phyloP scores from a whole-genome alignment of 2,888 invertebrate species.

The Oasisia sp. region DNA sequence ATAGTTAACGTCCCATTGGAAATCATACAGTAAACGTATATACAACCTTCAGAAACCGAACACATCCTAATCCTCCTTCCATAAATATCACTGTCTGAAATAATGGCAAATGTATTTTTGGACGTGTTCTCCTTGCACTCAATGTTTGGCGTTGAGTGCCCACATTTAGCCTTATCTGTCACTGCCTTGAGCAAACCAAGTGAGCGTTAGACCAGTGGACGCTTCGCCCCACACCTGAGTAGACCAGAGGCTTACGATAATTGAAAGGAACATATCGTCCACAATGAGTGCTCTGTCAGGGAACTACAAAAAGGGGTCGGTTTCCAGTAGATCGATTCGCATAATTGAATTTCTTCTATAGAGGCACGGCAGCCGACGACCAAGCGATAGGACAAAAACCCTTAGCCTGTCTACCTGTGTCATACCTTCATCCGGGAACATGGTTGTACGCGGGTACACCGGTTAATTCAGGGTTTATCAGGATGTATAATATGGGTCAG shows the following conservation, averaged over 20 bases:
- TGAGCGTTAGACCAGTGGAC: neutral
- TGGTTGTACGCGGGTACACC: neutral
- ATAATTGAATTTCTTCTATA: conserved; percentile 17
- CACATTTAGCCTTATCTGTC: neutral
- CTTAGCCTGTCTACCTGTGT: neutral
- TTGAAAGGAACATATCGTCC: neutral
- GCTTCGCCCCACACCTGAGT: neutral
- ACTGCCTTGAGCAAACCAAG: neutral
- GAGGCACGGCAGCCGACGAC: neutral
- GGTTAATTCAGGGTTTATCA: neutral
- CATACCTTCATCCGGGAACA: neutral
- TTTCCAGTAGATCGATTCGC: conserved; percentile 3
- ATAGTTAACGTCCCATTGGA: too few relatives aligned
- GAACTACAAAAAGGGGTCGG: neutral
- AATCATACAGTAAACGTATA: too few relatives aligned
- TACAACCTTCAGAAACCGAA: neutral
- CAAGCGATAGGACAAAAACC: neutral
- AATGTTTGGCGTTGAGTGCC: neutral
- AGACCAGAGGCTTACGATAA: neutral
- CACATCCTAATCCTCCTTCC: neutral
- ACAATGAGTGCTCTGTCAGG: neutral
- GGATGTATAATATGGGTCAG: neutral
- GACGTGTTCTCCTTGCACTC: neutral
- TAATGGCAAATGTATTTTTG: neutral
- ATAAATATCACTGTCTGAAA: neutral